These are phyloP conservation scores for Takifugu ocellatus DNA, from an alignment of 2,797 vertebrate genomes.

Conservation along the genomic window DNA sequence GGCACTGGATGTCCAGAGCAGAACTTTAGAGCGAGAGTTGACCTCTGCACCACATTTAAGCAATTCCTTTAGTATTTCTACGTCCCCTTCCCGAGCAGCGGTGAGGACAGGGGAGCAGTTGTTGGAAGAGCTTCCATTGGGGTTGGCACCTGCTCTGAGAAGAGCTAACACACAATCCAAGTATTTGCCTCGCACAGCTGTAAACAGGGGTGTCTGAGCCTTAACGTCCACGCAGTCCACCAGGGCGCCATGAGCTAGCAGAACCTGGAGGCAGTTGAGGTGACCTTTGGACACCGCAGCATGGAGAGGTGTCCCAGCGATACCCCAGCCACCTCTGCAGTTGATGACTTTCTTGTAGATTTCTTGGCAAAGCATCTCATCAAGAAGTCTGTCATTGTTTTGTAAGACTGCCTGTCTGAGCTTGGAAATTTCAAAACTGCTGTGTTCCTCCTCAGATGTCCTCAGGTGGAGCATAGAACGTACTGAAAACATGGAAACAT, in stretches of 20 bases:
- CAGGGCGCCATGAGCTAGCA: constrained; percentile 84
- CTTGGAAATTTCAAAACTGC: constrained; percentile 71
- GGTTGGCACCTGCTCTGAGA: constrained; percentile 84
- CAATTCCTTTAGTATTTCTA: constrained; percentile 79
- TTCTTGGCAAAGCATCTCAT: constrained; percentile 81
- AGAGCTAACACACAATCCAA: constrained; percentile 83
- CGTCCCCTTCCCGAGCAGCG: constrained; percentile 81
- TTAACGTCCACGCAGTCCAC: constrained; percentile 89
- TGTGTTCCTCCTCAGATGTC: constrained; percentile 73
- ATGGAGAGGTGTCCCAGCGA: constrained; percentile 85
- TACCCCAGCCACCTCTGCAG: constrained; percentile 86
- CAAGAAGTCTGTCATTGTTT: constrained; percentile 77
- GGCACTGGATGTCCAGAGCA: constrained; percentile 80
- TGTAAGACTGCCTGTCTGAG: constrained; percentile 79
- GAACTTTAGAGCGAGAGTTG: constrained; percentile 82
- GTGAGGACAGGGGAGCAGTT: constrained; percentile 88
- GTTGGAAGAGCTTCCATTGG: constrained; percentile 83
- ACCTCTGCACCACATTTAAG: constrained; percentile 81
- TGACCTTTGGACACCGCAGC: constrained; percentile 82
- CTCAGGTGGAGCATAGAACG: constrained; percentile 80
- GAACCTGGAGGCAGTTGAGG: constrained; percentile 79
- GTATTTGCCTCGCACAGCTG: constrained; percentile 86
- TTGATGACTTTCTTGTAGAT: constrained; percentile 85
- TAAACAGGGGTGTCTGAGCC: constrained; percentile 91
- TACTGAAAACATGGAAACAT: constrained; percentile 7